Evolutionary conservation across 2,113 vertebrate genomes (phyloP).

Genomic region (Carlito syrichta): DNA sequence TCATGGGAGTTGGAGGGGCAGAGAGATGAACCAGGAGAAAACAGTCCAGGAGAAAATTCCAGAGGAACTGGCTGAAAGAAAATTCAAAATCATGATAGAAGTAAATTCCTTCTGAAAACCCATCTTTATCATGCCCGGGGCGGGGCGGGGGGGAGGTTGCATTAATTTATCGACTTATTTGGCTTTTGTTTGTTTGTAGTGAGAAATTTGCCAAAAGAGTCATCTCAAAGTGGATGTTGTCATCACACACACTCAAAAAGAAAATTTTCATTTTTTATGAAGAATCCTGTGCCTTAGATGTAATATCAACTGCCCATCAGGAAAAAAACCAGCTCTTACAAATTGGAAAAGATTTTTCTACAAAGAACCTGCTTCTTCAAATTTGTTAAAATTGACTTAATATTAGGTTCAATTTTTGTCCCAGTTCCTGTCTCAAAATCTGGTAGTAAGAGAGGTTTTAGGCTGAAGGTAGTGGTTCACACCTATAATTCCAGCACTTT

Average conservation of each 20-base stretch:
- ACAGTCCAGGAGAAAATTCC: neutral
- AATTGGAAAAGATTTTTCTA: neutral
- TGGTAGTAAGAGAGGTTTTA: neutral
- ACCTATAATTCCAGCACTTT: too few species aligned
- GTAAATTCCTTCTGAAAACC: neutral
- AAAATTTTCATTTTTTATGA: neutral
- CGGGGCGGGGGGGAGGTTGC: too few species aligned
- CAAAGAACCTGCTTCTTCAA: neutral
- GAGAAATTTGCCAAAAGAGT: neutral
- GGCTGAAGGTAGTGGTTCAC: too few species aligned
- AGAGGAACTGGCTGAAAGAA: neutral
- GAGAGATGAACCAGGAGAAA: neutral
- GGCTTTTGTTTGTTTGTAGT: neutral
- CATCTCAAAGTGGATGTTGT: neutral
- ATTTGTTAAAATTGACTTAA: neutral
- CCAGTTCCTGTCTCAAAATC: neutral
- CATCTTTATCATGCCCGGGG: too few species aligned
- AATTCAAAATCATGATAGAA: accelerated
- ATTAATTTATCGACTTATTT: neutral
- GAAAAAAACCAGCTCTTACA: neutral
- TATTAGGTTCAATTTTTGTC: neutral
- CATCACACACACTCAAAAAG: neutral
- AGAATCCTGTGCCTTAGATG: neutral
- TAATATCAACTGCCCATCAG: neutral
- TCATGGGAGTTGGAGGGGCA: neutral